phyloP scores from a whole-genome alignment of 2,797 vertebrate species.

The Myotis findleyi region DNA sequence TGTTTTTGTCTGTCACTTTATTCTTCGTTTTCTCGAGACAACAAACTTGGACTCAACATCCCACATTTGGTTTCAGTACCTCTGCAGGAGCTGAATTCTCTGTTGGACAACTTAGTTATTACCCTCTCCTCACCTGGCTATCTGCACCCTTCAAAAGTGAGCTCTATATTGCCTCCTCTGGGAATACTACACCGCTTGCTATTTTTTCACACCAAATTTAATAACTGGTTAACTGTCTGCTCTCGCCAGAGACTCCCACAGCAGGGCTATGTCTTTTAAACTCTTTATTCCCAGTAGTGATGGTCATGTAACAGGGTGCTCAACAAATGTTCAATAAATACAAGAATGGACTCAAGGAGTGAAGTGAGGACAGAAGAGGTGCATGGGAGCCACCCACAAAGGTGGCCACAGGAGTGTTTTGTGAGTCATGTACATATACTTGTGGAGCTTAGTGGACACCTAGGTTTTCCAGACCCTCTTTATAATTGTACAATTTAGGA shows the following conservation, averaged over 20 bases:
- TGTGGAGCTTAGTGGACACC: background rate
- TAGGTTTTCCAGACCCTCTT: background rate
- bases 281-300: constrained; percentile 1
- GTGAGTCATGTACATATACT: background rate
- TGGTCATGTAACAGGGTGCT: background rate
- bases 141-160: background rate
- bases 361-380: background rate
- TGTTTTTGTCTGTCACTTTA: too few species aligned
- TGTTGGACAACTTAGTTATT: background rate
- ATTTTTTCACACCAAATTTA: background rate
- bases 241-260: background rate
- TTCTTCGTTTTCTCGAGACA: too few species aligned
- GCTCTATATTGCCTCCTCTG: background rate
- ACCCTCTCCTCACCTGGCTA: background rate
- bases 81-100: background rate
- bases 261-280: background rate
- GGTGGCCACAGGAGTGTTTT: background rate
- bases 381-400: background rate
- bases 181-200: background rate
- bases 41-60: too few species aligned
- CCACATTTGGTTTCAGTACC: background rate
- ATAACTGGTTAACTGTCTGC: background rate
- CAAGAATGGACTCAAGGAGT: background rate
- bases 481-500: background rate
- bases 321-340: background rate